Evolutionary conservation across 64 coral and sea anemone species (phyloP), one percentile per base, ranked within the genome.

Genomic region (Stichodactyla mertensii): DNA sequence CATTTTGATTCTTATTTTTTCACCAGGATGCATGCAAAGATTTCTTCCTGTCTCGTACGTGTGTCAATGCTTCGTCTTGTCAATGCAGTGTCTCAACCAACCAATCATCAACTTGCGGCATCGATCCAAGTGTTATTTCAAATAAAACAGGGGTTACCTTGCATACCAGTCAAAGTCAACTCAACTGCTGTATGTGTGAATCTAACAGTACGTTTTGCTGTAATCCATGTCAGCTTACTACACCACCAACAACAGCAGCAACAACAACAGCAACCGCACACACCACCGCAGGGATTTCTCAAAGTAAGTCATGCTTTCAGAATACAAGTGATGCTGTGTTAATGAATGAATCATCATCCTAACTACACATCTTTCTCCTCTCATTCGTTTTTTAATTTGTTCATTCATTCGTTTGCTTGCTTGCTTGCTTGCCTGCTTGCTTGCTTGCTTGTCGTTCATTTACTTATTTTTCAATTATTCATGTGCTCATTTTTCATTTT

Each of bases 51-150:
- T 66, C 2, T 66, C 62, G 5, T 66, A 66, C 22, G 22, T 66
- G 62, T 66, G 19, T 0, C 4, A 62, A 0, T 66, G 7, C 18
- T n/a, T 7, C 62, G 12, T 9, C 31, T 16, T 84, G 82, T n/a
- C 54, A 52, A 23, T 84, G 82, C 16, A 55, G 57, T 31, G 82
- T 84, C 4, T 13, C 82, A 10, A n/a, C 82, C 0, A 57, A 10
- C 52, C n/a, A n/a, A 22, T 83, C 81, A 22, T 83, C 81, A 60
- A 84, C 82, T 7, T 84, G 82, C 54, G 20, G 54, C 16, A 55
- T 84, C 55, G 19, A 84, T 14, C 52, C 82, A 84, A 24, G 5
- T 22, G 18, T 15, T 4, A 55, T 84, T 7, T 51, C 82, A 20
- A 84, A 84, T 8, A 6, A 56, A n/a, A 84, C 82, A 16, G 82